These are phyloP conservation scores for Rhodeus uyekii DNA, from an alignment of 2,797 vertebrate species.

Conservation along the genomic window DNA sequence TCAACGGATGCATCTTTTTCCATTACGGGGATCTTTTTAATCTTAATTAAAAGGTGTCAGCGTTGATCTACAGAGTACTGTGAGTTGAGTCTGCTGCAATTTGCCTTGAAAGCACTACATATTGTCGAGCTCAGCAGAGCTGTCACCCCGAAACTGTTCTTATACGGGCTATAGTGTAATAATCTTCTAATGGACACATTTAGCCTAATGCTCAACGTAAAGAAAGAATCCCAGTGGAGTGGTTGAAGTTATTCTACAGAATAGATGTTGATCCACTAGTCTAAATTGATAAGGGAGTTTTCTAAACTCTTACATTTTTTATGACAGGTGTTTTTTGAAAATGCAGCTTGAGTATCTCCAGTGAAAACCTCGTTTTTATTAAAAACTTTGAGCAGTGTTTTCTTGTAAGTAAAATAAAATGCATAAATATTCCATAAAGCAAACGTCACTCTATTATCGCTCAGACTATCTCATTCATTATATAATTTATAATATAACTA, in stretches of 20 bases:
- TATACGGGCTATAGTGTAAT: constrained; percentile 69
- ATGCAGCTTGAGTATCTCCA: background rate
- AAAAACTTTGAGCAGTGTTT: background rate
- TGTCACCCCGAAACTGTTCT: constrained; percentile 67
- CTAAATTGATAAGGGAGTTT: background rate
- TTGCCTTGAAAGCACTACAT: constrained; percentile 72
- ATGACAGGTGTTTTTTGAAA: background rate
- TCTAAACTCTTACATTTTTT: background rate
- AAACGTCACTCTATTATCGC: background rate
- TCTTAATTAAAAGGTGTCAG: constrained; percentile 71
- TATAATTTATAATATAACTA: background rate
- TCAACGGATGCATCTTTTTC: constrained; percentile 5
- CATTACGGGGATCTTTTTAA: constrained; percentile 55
- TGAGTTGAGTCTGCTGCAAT: constrained; percentile 61
- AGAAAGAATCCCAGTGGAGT: constrained; percentile 4
- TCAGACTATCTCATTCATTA: background rate
- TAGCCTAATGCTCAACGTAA: constrained; percentile 65
- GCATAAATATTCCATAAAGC: background rate
- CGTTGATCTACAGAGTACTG: constrained; percentile 65
- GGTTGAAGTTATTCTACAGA: constrained; percentile 3
- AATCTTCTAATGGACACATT: constrained; percentile 73
- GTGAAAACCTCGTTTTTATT: background rate
- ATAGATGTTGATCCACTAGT: background rate
- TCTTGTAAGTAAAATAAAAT: background rate
- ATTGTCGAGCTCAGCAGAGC: constrained; percentile 76